Conservation (phyloP, 2,888 invertebrate species). For the Hydroisotoma schaefferi region DNA sequence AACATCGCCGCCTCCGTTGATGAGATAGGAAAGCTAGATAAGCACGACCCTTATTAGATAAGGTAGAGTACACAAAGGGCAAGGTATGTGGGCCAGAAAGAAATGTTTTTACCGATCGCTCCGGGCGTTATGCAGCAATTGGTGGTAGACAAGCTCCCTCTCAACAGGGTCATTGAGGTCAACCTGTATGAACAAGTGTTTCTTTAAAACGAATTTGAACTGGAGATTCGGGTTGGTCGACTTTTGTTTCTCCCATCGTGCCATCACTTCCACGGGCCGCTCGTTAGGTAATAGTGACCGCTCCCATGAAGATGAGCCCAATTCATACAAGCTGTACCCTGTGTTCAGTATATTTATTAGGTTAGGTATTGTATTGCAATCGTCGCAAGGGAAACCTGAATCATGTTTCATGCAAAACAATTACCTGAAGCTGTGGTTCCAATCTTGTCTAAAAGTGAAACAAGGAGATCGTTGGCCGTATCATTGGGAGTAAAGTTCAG, state of each 20-base stretch:
- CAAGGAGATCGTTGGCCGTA: slow-evolving; percentile 82
- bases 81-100: too few relatives aligned
- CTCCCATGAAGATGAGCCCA: slow-evolving; percentile 68
- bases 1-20: slow-evolving; percentile 69
- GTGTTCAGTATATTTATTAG: slow-evolving; percentile 21
- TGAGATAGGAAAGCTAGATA: slow-evolving; percentile 13
- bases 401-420: not conserved
- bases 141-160: slow-evolving; percentile 89
- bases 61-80: too few relatives aligned
- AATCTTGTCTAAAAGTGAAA: slow-evolving; percentile 82
- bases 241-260: slow-evolving; percentile 88
- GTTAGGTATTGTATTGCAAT: too few relatives aligned
- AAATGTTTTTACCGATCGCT: slow-evolving; percentile 65
- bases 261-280: slow-evolving; percentile 89
- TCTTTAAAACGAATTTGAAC: slow-evolving; percentile 58
- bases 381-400: too few relatives aligned
- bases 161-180: slow-evolving; percentile 81
- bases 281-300: slow-evolving; percentile 78
- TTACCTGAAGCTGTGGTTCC: slow-evolving; percentile 60
- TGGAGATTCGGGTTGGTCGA: slow-evolving; percentile 57
- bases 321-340: slow-evolving; percentile 91
- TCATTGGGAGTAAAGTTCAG: slow-evolving; percentile 93
- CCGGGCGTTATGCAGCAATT: slow-evolving; percentile 82
- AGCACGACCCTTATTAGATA: too few relatives aligned
- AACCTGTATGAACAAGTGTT: slow-evolving; percentile 77